A percentile compares a stretch with the other conserved stretches of the same genome.
Conservation (phyloP, 2,888 invertebrate species). For the Nymphalis urticae region DNA sequence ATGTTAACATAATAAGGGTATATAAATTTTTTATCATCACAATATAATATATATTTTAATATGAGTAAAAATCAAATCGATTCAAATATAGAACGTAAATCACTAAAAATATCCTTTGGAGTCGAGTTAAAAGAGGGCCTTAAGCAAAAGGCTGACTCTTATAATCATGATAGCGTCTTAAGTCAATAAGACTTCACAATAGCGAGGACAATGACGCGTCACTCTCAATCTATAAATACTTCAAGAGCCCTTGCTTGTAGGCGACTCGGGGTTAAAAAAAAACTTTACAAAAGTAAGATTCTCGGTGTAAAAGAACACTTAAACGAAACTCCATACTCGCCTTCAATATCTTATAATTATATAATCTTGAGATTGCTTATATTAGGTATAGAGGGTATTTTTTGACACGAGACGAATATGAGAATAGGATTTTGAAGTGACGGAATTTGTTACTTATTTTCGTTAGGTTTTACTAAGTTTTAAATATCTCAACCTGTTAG, state of each 20-base stretch:
- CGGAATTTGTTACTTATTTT: too few relatives aligned
- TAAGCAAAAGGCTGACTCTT: conserved; percentile 48
- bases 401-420: neutral
- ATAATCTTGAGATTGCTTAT: neutral
- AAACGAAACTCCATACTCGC: neutral
- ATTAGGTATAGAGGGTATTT: neutral
- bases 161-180: conserved; percentile 45
- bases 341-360: neutral
- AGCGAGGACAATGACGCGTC: conserved; percentile 48
- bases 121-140: conserved; percentile 47
- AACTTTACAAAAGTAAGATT: conserved; percentile 10
- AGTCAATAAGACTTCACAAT: conserved; percentile 41
- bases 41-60: neutral
- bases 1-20: too few relatives aligned
- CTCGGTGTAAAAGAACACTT: neutral
- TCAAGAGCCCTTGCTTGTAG: conserved; percentile 29
- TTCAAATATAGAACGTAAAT: neutral
- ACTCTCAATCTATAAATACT: conserved; percentile 40
- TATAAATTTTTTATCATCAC: too few relatives aligned
- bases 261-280: conserved; percentile 25
- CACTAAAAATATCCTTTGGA: conserved; percentile 10
- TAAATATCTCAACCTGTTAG: too few relatives aligned
- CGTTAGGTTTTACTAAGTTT: too few relatives aligned
- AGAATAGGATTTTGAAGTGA: too few relatives aligned
- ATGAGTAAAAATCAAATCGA: neutral